Evolutionary conservation across 1,140 invertebrate genomes (phyloP).

Genomic region (Sitobion miscanthi): DNA sequence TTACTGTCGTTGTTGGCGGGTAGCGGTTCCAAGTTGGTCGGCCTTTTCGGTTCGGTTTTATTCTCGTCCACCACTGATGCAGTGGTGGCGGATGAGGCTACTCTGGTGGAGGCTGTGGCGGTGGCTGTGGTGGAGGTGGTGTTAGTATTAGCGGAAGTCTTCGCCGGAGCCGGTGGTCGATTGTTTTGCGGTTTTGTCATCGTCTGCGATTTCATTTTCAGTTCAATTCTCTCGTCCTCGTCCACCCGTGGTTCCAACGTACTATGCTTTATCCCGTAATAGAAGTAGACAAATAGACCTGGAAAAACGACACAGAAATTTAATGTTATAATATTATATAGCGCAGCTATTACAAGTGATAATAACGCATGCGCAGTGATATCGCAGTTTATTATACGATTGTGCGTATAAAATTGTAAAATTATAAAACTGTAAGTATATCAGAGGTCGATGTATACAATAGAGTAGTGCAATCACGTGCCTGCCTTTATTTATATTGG

Average conservation of each 20-base stretch:
- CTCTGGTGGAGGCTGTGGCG: conserved; percentile 60
- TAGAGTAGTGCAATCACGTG: neutral
- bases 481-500: neutral
- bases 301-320: conserved; percentile 57
- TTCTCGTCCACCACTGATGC: conserved; percentile 64
- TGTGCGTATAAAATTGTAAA: too few relatives aligned
- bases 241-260: conserved; percentile 72
- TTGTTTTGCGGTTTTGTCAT: conserved; percentile 53
- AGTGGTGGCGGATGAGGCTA: conserved; percentile 57
- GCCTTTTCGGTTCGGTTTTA: conserved; percentile 59
- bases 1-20: conserved; percentile 60
- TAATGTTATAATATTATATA: neutral
- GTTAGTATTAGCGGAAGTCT: neutral
- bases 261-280: conserved; percentile 90
- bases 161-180: conserved; percentile 61
- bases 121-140: conserved; percentile 59
- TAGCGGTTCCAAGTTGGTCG: conserved; percentile 61
- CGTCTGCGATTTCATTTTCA: conserved; percentile 60
- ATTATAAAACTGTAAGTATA: neutral
- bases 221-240: conserved; percentile 63
- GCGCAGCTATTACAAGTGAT: too few relatives aligned
- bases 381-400: too few relatives aligned
- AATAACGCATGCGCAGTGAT: too few relatives aligned
- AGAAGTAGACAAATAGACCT: conserved; percentile 89
- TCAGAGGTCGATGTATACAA: neutral